Conservation (phyloP, 2,113 vertebrate genomes). For the Nicator chloris region DNA sequence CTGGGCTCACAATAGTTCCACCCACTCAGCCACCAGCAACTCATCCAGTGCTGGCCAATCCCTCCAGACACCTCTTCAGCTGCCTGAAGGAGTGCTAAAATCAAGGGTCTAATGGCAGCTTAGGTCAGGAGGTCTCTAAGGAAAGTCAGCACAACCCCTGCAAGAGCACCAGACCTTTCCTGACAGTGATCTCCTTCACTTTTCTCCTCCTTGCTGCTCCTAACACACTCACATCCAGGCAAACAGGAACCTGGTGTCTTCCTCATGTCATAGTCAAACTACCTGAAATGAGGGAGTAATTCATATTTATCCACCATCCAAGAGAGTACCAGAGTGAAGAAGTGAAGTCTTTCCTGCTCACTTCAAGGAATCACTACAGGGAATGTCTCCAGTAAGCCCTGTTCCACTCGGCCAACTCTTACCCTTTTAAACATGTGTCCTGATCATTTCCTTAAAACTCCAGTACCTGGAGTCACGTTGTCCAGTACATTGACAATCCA, state of each 20-base stretch:
- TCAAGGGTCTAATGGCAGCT: background rate
- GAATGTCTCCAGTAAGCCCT: background rate
- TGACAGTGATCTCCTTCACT: background rate
- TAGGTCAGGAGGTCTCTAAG: background rate
- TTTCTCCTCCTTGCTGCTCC: background rate
- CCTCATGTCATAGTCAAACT: accelerated
- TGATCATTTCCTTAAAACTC: background rate
- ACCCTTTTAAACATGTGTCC: background rate
- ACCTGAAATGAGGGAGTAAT: background rate
- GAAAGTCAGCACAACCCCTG: background rate
- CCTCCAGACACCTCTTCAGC: background rate
- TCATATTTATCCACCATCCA: background rate
- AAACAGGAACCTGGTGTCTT: background rate
- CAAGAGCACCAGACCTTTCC: background rate
- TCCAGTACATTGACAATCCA: background rate
- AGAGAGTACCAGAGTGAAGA: background rate
- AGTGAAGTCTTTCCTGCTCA: background rate
- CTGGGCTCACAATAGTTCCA: background rate
- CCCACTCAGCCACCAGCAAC: accelerated
- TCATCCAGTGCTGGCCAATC: background rate
- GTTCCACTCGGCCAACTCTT: background rate
- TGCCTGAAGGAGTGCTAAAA: background rate
- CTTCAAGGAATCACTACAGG: background rate
- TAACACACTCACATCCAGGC: background rate
- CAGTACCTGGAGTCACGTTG: background rate